Evolutionary conservation across 2,113 vertebrate species (phyloP), one percentile per base, ranked within the genome.

Genomic region (Neotoma lepida): DNA sequence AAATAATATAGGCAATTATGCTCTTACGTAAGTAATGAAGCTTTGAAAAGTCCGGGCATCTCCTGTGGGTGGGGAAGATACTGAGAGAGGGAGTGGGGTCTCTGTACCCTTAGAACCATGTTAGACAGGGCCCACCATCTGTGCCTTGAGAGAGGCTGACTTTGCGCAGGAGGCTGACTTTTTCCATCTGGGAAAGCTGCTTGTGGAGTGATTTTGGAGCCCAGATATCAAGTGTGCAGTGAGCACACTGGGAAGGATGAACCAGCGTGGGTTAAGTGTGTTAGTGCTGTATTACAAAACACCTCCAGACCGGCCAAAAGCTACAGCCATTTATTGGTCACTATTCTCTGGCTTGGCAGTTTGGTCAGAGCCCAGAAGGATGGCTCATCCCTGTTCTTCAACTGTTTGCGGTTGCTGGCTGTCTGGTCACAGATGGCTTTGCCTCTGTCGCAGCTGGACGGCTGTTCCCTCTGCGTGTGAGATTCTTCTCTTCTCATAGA

Each of bases 1-100:
- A 56, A 56, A 81, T 39, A 18, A n/a, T 56, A 81, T 6, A 68
- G 91, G 14, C 17, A 74, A 76, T 92, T 71, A 77, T 70, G 54
- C 82, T 96, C 86, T 97, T 89, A 86, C 41, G 7, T 89, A 91
- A 78, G 74, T 44, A 58, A 86, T 58, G 82, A 63, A 86, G 66
- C 28, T 85, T 89, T 39, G 90, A 70, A 61, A 86, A 58, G 92
- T 71, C 51, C 33, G 90, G 44, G 84, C 91, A 71, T 86, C 70
- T 64, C 54, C 28, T 26, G 35, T 26, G 28, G 73, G 30, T 51
- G 44, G 17, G 15, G 22, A 66, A 61, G 26, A 10, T 5, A 13
- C 9, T 1, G 17, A 3, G 6, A 6, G 15, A 15, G 68, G 0
- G 7, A 2, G 26, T 7, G 41, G 24, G 46, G 2, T 92, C 33